phyloP scores from a whole-genome alignment of 2,888 invertebrate species.

The Drosophila monieri region DNA sequence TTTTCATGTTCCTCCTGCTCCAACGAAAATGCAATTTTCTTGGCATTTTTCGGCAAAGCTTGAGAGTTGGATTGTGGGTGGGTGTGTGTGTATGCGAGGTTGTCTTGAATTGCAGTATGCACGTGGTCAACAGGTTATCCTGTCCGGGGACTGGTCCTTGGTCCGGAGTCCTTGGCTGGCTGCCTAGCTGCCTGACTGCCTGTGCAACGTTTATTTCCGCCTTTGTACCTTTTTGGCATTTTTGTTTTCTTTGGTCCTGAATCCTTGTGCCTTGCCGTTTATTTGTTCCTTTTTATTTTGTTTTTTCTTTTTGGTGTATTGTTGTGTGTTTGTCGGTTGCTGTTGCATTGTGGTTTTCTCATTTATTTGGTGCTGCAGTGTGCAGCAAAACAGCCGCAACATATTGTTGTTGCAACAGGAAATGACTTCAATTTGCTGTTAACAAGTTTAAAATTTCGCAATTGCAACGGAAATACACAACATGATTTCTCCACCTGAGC shows the following conservation, averaged over 20 bases:
- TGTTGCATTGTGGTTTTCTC: slow-evolving; percentile 75
- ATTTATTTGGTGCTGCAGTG: slow-evolving; percentile 65
- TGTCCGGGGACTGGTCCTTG: slow-evolving; percentile 53
- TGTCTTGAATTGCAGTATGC: slow-evolving; percentile 72
- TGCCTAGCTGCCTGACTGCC: slow-evolving; percentile 48
- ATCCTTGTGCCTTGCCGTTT: slow-evolving; percentile 22
- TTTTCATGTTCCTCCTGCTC: slow-evolving; percentile 59
- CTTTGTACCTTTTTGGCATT: slow-evolving; percentile 78
- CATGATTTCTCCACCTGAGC: slow-evolving; percentile 69
- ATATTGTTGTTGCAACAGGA: slow-evolving; percentile 69
- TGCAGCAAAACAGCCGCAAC: slow-evolving; percentile 47
- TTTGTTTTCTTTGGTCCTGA: slow-evolving; percentile 61
- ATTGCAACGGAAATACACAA: slow-evolving; percentile 79
- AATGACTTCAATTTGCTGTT: slow-evolving; percentile 81
- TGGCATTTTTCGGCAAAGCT: slow-evolving; percentile 77
- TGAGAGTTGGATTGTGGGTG: slow-evolving; percentile 45
- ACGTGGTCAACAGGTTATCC: slow-evolving; percentile 78
- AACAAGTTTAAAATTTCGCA: slow-evolving; percentile 80
- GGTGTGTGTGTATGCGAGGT: slow-evolving; percentile 22
- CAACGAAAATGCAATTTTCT: slow-evolving; percentile 76
- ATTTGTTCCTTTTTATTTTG: slow-evolving; percentile 10
- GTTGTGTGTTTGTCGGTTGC: slow-evolving; percentile 55
- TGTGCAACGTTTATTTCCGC: slow-evolving; percentile 75
- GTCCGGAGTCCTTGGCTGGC: slow-evolving; percentile 33
- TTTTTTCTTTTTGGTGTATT: slow-evolving; percentile 26